Conservation (phyloP, 2,888 invertebrate genomes). For the Lepidocyrtinus sp. region DNA sequence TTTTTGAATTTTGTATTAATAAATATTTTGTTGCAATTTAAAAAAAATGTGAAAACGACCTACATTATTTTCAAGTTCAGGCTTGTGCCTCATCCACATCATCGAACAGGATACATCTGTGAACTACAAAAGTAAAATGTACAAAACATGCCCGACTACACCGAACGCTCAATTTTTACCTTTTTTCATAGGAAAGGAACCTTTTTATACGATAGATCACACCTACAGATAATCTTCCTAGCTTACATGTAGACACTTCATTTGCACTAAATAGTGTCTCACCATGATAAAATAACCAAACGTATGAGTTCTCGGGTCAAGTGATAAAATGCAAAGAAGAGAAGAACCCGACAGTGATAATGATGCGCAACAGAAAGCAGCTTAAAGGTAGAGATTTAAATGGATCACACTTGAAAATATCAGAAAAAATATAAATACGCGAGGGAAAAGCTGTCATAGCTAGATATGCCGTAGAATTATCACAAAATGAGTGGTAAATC, state of each 20-base stretch:
- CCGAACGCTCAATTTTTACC: too few relatives aligned
- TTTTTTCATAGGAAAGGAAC: constrained; percentile 30
- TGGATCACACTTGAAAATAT: constrained; percentile 43
- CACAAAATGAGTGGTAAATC: constrained; percentile 56
- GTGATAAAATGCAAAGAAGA: constrained; percentile 26
- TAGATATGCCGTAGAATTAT: too few relatives aligned
- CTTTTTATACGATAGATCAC: constrained; percentile 53
- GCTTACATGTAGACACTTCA: constrained; percentile 4
- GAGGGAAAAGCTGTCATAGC: background rate
- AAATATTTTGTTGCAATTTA: too few relatives aligned
- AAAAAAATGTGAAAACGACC: too few relatives aligned
- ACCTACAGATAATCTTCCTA: constrained; percentile 51
- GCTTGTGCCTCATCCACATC: too few relatives aligned
- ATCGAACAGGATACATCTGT: too few relatives aligned
- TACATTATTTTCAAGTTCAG: too few relatives aligned
- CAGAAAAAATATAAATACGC: constrained; percentile 40
- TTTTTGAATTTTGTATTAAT: too few relatives aligned
- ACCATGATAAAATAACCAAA: constrained; percentile 22
- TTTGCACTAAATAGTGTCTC: constrained; percentile 4
- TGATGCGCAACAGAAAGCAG: constrained; percentile 37
- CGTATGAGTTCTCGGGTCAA: constrained; percentile 1
- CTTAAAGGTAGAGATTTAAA: constrained; percentile 56
- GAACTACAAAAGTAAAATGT: too few relatives aligned
- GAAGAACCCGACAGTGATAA: background rate
- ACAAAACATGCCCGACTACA: too few relatives aligned